Base-by-base conservation (phyloP, 2,113 vertebrate genomes). In the mouse (Mus musculus) region DNA sequence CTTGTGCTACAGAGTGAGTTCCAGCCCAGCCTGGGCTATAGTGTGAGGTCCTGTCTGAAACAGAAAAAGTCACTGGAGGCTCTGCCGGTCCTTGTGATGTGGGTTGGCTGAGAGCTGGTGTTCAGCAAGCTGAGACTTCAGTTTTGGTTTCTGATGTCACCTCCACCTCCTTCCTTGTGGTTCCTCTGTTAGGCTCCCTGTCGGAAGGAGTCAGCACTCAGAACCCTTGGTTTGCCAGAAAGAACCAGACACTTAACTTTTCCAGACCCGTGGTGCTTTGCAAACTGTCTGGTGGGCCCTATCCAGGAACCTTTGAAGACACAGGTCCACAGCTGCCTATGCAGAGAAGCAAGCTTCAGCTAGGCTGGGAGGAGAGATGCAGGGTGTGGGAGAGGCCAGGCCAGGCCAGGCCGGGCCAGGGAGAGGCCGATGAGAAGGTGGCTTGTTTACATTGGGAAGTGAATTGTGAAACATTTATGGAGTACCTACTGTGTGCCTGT, bases 391-490 rank as follows among this genome's bases (percentile, higher is more conserved):
- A 67, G 46, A 94, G 73, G 93, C 67, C 67, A 49, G 80, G 84
- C 24, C 69, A 46, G 88, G 54, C 13, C 54, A 94, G 73, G 91
- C 69, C 67, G 42, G 81, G 84, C 26, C 69, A 46, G 88, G 54
- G 39, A 91, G 88, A 90, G 46, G 69, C 84, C 46, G 61, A 76
- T 75, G n/a, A 46, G 63, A 91, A 67, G 19, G 65, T 87, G 67
- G 49, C 52, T 96, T 90, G 75, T 93, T 93, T 96, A 91, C 77
- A 26, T 89, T 82, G 78, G 89, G 67, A 22, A 63, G 73, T 59
- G 89, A 86, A 93, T 42, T n/a, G n/a, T 49, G 82, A 94, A 90
- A 22, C 69, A 26, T 52, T 69, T n/a, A 49, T 56, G n/a, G 61
- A 77, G 54, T 12, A 76, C 81, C 84, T 81, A 88, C 75, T 88